Evolutionary conservation across 2,888 invertebrate genomes (phyloP).

Genomic region (Emmelina monodactyla): DNA sequence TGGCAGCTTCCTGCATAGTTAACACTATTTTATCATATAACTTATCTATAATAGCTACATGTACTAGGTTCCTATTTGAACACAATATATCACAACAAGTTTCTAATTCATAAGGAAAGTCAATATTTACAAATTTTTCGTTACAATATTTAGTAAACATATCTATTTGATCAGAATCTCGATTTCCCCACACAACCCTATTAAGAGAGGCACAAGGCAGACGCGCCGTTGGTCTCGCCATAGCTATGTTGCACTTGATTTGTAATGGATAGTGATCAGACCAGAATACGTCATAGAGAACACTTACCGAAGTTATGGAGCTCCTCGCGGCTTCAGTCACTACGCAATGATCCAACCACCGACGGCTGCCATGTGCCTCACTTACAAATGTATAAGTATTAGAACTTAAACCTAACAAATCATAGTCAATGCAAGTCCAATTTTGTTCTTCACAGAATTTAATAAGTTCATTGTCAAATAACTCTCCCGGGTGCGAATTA

Average conservation of each 20-base stretch:
- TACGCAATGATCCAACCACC: conserved; percentile 14
- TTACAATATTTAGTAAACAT: too few relatives aligned
- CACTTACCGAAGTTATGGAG: conserved; percentile 1
- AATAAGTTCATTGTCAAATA: conserved; percentile 6
- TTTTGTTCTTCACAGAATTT: conserved; percentile 4
- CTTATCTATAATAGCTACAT: too few relatives aligned
- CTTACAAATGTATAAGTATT: conserved; percentile 4
- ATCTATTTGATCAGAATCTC: too few relatives aligned
- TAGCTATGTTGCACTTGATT: neutral
- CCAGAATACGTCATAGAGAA: conserved; percentile 12
- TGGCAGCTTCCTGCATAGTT: too few relatives aligned
- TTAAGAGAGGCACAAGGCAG: too few relatives aligned
- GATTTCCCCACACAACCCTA: too few relatives aligned
- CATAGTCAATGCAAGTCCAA: conserved; percentile 3
- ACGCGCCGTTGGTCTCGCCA: too few relatives aligned
- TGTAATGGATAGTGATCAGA: conserved; percentile 10
- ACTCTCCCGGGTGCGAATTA: conserved; percentile 6
- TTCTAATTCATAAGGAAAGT: too few relatives aligned
- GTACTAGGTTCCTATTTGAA: too few relatives aligned
- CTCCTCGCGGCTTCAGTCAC: conserved; percentile 7
- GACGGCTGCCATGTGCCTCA: conserved; percentile 6
- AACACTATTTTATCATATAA: too few relatives aligned
- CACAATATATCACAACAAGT: too few relatives aligned
- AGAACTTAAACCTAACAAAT: conserved; percentile 2
- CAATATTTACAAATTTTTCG: too few relatives aligned